phyloP scores from a whole-genome alignment of 1,140 invertebrate species.

The Magallana angulata region DNA sequence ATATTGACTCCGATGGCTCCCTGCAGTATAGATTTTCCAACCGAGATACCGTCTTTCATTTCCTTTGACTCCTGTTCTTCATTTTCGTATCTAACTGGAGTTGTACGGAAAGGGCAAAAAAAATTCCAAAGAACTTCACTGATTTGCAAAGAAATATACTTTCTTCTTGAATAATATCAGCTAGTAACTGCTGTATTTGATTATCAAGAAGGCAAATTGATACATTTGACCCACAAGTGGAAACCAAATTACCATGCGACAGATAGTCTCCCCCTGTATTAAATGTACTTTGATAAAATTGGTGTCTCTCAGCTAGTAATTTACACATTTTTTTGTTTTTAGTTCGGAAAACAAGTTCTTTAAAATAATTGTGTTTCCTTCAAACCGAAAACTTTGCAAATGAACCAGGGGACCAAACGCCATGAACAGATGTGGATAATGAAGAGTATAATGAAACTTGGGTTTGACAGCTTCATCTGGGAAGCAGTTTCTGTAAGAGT shows the following conservation, averaged over 20 bases:
- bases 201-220: conserved; percentile 23
- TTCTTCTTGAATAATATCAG: conserved; percentile 5
- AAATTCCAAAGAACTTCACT: conserved; percentile 6
- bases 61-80: too few species aligned
- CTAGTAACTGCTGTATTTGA: conserved; percentile 27
- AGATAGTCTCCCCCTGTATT: conserved; percentile 17
- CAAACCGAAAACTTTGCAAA: conserved; percentile 44
- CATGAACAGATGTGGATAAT: conserved; percentile 13
- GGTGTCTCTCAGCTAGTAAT: conserved; percentile 43
- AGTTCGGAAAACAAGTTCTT: conserved; percentile 44
- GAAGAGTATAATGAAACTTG: conserved; percentile 48
- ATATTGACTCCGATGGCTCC: too few species aligned
- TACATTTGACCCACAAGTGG: not conserved
- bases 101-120: too few species aligned
- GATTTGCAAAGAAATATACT: conserved; percentile 37
- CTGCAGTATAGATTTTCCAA: too few species aligned
- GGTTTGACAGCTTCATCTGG: conserved; percentile 42
- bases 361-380: conserved; percentile 51
- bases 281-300: conserved; percentile 33
- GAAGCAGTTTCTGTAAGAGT: conserved; percentile 17
- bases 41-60: too few species aligned
- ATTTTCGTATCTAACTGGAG: too few species aligned
- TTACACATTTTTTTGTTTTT: conserved; percentile 47
- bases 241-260: not conserved
- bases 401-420: conserved; percentile 43